A percentile compares a stretch with the other conserved stretches of the same genome.
Evolutionary conservation across 2,797 vertebrate genomes (phyloP).

Genomic region (Mormyrops attenuatus): DNA sequence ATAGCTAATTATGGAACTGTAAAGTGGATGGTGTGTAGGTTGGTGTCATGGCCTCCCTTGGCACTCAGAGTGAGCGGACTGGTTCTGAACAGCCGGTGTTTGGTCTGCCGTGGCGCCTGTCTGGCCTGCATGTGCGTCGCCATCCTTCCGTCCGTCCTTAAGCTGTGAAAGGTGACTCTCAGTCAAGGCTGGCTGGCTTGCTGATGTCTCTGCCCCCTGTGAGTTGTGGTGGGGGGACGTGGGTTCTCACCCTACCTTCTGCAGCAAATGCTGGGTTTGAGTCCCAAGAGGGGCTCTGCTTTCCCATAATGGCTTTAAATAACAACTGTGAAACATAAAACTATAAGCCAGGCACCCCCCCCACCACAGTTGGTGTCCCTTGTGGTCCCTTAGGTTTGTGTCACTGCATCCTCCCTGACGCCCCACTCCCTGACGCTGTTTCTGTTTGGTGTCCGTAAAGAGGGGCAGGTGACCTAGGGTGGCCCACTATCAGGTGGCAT

Average conservation of each 20-base stretch:
- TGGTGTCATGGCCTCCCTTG: background rate
- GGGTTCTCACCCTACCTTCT: background rate
- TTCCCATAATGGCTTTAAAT: background rate
- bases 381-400: background rate
- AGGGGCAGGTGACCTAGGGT: background rate
- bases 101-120: background rate
- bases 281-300: background rate
- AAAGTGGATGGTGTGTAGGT: background rate
- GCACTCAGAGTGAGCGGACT: background rate
- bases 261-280: background rate
- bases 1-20: background rate
- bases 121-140: background rate
- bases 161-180: conserved; percentile 4
- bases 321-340: background rate
- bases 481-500: background rate
- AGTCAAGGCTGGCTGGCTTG: background rate
- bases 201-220: background rate
- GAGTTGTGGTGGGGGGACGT: background rate
- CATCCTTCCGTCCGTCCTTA: background rate
- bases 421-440: background rate
- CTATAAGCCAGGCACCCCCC: background rate
- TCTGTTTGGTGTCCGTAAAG: background rate
- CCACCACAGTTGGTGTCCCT: background rate
- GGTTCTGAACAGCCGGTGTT: background rate
- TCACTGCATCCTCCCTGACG: background rate